Conservation (phyloP, 2,797 vertebrate genomes). For the Caiman crocodilus region DNA sequence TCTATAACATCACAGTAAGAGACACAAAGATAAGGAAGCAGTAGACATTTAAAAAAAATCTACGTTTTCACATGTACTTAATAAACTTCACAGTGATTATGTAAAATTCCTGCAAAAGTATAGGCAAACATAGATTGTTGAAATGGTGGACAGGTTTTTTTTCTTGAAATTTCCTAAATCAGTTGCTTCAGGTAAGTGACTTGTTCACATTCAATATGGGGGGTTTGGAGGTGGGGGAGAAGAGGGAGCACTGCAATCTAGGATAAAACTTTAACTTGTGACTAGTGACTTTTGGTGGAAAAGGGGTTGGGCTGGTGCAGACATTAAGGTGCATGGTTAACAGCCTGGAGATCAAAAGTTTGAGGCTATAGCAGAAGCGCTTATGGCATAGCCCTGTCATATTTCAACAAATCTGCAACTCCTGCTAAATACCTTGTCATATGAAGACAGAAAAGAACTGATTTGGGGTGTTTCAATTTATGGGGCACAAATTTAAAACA, state of each 20-base stretch:
- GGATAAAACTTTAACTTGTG: background rate
- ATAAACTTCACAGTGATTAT: slow-evolving; percentile 76
- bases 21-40: slow-evolving; percentile 96
- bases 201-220: background rate
- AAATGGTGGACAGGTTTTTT: slow-evolving; percentile 51
- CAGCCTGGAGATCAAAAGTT: no score
- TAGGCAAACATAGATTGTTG: slow-evolving; percentile 62
- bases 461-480: background rate
- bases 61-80: slow-evolving; percentile 80
- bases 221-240: background rate
- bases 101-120: slow-evolving; percentile 71
- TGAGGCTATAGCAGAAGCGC: no score
- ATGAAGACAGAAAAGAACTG: no score
- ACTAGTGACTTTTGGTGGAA: background rate
- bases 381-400: no score
- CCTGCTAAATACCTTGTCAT: no score
- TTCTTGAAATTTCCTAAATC: slow-evolving; percentile 53
- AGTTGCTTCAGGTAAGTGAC: slow-evolving; percentile 1
- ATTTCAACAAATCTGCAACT: no score
- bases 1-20: slow-evolving; percentile 99
- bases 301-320: no score
- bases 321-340: no score
- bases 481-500: background rate
- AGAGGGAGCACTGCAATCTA: background rate
- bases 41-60: slow-evolving; percentile 86